These are phyloP conservation scores for Periophthalmodon schlosseri DNA, from an alignment of 2,113 vertebrate genomes.

Conservation along the genomic window DNA sequence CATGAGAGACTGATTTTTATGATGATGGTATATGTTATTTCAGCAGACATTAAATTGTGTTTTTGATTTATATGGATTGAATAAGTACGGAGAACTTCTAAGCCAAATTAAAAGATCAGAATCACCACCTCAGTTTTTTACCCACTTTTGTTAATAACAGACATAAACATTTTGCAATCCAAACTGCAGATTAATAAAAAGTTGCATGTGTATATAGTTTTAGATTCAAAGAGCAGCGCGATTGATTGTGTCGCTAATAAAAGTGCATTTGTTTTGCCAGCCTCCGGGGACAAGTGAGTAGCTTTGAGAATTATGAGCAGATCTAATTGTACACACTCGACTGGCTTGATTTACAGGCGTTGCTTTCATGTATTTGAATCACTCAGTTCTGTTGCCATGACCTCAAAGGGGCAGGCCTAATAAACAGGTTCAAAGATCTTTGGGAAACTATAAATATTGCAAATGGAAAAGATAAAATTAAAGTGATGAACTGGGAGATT, in stretches of 20 bases:
- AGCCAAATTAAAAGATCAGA: no score
- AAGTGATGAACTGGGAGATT: slow-evolving; percentile 6
- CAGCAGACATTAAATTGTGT: neutral
- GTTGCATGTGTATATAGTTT: neutral
- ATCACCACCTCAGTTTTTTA: neutral
- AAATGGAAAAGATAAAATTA: neutral
- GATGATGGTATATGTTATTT: no score
- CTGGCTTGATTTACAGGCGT: slow-evolving; percentile 1
- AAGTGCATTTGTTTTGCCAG: neutral
- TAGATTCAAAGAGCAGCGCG: neutral
- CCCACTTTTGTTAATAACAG: neutral
- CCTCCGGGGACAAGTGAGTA: slow-evolving; percentile 4
- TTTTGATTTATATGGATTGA: neutral
- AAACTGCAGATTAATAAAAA: neutral
- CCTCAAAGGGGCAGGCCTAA: neutral
- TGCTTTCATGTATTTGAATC: slow-evolving; percentile 7
- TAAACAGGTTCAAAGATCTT: slow-evolving; percentile 4
- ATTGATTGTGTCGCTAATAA: neutral
- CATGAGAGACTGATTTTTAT: no score
- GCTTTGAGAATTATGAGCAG: slow-evolving; percentile 5
- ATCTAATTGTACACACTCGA: slow-evolving; percentile 3
- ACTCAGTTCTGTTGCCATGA: slow-evolving; percentile 8
- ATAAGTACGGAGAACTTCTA: no score
- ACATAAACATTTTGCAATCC: neutral
- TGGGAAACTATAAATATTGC: slow-evolving; percentile 1